Evolutionary conservation across 2,888 invertebrate species (phyloP), one percentile per base, ranked within the genome.

Genomic region (Andrena praecox): DNA sequence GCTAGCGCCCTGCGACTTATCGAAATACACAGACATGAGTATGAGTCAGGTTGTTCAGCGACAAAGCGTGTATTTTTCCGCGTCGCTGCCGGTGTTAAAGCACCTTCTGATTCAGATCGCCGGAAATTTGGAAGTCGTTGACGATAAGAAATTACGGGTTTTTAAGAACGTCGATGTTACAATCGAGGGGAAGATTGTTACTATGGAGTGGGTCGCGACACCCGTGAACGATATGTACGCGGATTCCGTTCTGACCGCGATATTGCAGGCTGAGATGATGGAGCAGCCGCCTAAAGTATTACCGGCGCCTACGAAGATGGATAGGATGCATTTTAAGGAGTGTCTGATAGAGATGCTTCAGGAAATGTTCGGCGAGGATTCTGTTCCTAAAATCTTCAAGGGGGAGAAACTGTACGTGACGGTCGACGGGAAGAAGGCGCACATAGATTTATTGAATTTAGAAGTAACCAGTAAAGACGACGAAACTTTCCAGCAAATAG

Each of bases 201-300:
- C 97, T 0, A 95, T 99, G 78, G 99, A 99, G 96, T 99, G 99
- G 99, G 95, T 96, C 62, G 98, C 99, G 7, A 98, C 97, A 92
- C 99, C 99, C 0, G 97, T 99, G 63, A 97, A 98, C 92, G 99
- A 99, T 94, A 99, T 99, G 98, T 99, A 97, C 94, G 99, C 99
- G 35, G 99, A 99, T 95, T 97, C 99, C 35, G 97, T 99, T 35
- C 95, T 99, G 73, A 97, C 98, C 0, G 98, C 97, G 60, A 95
- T 99, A 54, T 95, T 99, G 89, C 97, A 98, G 93, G 98, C 98
- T 0, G 97, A 97, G 92, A 94, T 96, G 67, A 96, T 96, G 80
- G 96, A 96, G 69, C 95, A 95, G 0, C 95, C 95, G 35, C 95
- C 96, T 1, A 96, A 96, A 89, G 95, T 95, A 71, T 93, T 96